Conservation (phyloP, 2,888 invertebrate species). For the Eupelmus urozonus region DNA sequence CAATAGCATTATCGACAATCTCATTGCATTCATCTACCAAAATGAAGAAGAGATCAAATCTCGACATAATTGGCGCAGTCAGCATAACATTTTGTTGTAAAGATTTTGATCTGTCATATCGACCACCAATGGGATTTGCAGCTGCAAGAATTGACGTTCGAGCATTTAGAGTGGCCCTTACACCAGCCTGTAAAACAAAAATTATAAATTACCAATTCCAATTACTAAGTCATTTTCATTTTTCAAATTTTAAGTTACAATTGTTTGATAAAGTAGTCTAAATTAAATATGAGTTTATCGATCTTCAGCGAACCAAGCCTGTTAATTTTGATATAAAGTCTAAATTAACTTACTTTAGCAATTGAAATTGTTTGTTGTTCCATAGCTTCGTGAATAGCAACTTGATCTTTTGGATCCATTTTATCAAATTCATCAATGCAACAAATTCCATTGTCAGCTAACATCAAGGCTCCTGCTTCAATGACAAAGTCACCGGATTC, state of each 20-base stretch:
- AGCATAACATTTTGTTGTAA: constrained; percentile 95
- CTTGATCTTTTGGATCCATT: constrained; percentile 98
- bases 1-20: constrained; percentile 97
- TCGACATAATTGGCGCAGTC: constrained; percentile 98
- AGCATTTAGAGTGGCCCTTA: constrained; percentile 97
- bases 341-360: constrained; percentile 85
- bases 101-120: constrained; percentile 96
- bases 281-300: no score
- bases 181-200: constrained; percentile 86
- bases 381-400: constrained; percentile 99
- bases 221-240: not conserved
- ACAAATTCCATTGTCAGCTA: constrained; percentile 99
- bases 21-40: constrained; percentile 98
- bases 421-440: constrained; percentile 99
- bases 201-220: constrained; percentile 8
- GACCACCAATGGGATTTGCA: constrained; percentile 98
- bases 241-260: no score
- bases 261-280: no score
- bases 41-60: constrained; percentile 99
- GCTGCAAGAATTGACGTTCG: constrained; percentile 98
- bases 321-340: not conserved
- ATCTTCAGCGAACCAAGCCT: no score
- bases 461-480: constrained; percentile 99
- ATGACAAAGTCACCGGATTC: constrained; percentile 99
- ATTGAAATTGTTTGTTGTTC: constrained; percentile 99